Base-by-base conservation (phyloP, 2,113 vertebrate species). In the Albula goreensis region DNA sequence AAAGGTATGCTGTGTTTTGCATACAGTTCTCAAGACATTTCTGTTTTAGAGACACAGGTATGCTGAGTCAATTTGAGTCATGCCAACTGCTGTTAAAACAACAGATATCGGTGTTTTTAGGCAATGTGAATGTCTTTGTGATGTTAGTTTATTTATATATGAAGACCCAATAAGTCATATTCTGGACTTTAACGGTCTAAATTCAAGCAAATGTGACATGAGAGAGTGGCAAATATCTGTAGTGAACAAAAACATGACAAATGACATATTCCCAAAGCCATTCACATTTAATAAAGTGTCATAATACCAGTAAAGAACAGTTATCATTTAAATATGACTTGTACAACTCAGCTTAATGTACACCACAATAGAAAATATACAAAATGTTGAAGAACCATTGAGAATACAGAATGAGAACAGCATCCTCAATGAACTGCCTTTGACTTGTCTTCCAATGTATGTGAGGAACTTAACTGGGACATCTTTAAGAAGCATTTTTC, bases 301-400 rank as follows among this genome's bases (percentile, higher is more conserved):
- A 87, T 85, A 87, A 80, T 81, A 88, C 88, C 88, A 89, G n/a
- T 74, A n/a, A 93, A 91, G 88, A 84, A 80, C 77, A 60, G 10
- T 15, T 83, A 87, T 83, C 60, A 89, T 88, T 91, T 90, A 86
- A 86, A 90, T 84, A 88, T 90, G 57, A 77, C 51, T 80, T 88
- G 31, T 83, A 83, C 85, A 86, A 77, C 41, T 88, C 48, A 56
- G 82, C 41, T 86, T 90, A 89, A 89, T 82, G 86, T 90, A 89
- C 86, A 90, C 60, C 66, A 92, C 82, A 89, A 84, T 85, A 93
- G 89, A 92, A 89, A 94, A 90, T 89, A 92, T 85, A 94, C 87
- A 92, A 91, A 93, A 86, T 51, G 88, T 91, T 87, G 91, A 89
- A 90, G 50, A 89, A 85, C 82, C 84, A 79, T 19, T 10, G 11